phyloP scores from a whole-genome alignment of 2,797 vertebrate species.

The Pseudopleuronectes americanus region DNA sequence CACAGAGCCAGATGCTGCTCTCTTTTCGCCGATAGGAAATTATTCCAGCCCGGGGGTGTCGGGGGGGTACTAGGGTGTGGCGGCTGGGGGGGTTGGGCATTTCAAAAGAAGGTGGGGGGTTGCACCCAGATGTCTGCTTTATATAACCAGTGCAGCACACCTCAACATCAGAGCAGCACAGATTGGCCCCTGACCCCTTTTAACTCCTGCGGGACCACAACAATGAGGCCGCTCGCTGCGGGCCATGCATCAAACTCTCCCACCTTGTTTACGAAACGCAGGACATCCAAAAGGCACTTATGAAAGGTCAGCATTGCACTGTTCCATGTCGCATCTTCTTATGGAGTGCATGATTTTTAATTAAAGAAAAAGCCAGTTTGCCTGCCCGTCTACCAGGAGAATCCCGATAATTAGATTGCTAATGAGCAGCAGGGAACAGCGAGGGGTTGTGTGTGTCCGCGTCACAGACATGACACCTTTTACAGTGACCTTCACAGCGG shows the following conservation, averaged over 20 bases:
- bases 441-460: conserved; percentile 5
- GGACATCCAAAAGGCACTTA: background rate
- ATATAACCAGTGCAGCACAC: conserved; percentile 49
- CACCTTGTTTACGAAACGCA: conserved; percentile 25
- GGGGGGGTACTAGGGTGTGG: conserved; percentile 66
- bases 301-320: background rate
- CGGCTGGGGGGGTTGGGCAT: conserved; percentile 20
- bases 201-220: conserved; percentile 51
- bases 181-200: conserved; percentile 55
- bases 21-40: conserved; percentile 58
- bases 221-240: conserved; percentile 35
- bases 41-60: conserved; percentile 66
- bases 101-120: conserved; percentile 56
- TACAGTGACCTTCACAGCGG: conserved; percentile 55
- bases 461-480: conserved; percentile 45
- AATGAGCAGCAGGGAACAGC: conserved; percentile 52
- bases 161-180: conserved; percentile 53
- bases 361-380: background rate
- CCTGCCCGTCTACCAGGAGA: conserved; percentile 7
- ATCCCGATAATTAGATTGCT: conserved; percentile 35
- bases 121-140: conserved; percentile 49
- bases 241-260: conserved; percentile 43
- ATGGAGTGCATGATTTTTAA: background rate
- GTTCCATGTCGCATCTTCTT: background rate
- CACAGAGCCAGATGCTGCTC: conserved; percentile 60